phyloP scores from a whole-genome alignment of 2,113 vertebrate species.

The Melanerpes formicivorus region DNA sequence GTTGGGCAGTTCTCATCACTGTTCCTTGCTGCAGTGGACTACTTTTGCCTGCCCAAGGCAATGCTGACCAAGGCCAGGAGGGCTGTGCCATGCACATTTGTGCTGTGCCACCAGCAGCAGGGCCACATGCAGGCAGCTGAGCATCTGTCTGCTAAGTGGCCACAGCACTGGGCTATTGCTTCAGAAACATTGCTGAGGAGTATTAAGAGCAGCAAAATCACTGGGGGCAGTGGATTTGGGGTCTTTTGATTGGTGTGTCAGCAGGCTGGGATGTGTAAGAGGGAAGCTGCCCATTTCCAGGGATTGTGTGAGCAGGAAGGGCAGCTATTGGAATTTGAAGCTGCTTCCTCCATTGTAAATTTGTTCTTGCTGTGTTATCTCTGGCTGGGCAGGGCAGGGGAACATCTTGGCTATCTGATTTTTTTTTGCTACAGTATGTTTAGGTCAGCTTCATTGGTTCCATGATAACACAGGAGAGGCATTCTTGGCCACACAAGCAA shows the following conservation, averaged over 20 bases:
- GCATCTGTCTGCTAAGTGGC: background rate
- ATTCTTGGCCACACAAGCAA: conserved; percentile 13
- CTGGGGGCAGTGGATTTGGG: conserved; percentile 14
- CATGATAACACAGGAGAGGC: conserved; percentile 40
- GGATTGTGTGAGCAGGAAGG: conserved; percentile 70
- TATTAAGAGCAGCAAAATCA: background rate
- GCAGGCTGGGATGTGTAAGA: conserved; percentile 48
- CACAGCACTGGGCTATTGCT: background rate
- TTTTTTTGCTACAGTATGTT: conserved; percentile 42
- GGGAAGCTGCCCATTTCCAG: conserved; percentile 75
- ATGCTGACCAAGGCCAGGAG: background rate
- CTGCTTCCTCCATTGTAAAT: conserved; percentile 50
- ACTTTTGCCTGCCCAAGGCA: background rate
- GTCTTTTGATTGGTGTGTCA: conserved; percentile 20
- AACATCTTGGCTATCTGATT: conserved; percentile 55
- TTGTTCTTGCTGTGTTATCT: conserved; percentile 58
- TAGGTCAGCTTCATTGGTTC: conserved; percentile 34
- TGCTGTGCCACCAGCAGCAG: background rate
- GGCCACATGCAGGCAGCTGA: background rate
- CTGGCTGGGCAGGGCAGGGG: conserved; percentile 42
- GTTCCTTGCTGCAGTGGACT: rapidly evolving
- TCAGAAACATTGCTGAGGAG: background rate
- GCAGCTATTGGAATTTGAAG: conserved; percentile 50
- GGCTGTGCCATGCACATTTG: background rate
- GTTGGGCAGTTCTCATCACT: background rate